A percentile compares a stretch with the other conserved stretches of the same genome.
phyloP scores from a whole-genome alignment of 2,113 vertebrate genomes.

The Synchiropus splendidus region DNA sequence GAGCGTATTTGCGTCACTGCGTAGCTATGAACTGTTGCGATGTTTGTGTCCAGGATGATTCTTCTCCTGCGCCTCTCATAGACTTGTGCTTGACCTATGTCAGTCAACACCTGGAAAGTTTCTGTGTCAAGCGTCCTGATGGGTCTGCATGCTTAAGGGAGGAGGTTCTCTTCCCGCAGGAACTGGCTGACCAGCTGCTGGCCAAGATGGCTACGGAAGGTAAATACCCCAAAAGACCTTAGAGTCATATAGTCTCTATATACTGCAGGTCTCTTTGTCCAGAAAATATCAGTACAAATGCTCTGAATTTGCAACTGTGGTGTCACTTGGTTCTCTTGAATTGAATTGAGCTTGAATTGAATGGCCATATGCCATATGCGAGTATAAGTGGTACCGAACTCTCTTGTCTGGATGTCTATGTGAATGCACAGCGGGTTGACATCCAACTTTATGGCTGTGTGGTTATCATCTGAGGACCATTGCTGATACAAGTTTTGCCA shows the following conservation, averaged over 20 bases:
- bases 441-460: no score
- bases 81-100: conserved; percentile 90
- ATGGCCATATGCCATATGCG: no score
- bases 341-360: no score
- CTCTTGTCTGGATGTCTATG: no score
- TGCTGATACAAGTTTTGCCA: no score
- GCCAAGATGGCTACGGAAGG: conserved; percentile 91
- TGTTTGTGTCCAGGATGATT: conserved; percentile 75
- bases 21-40: background rate
- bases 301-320: background rate
- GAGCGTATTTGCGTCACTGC: background rate
- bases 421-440: no score
- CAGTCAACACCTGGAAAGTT: conserved; percentile 83
- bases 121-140: conserved; percentile 86
- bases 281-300: background rate
- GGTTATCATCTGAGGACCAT: no score
- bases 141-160: conserved; percentile 87
- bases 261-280: background rate
- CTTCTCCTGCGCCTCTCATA: conserved; percentile 82
- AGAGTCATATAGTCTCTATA: background rate
- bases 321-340: background rate
- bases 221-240: conserved; percentile 33
- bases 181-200: conserved; percentile 90
- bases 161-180: conserved; percentile 91
- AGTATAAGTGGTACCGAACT: no score